A percentile compares a stretch with the other conserved stretches of the same genome.
Conservation (phyloP, 1,140 invertebrate species). For the Adoxophyes honmai region DNA sequence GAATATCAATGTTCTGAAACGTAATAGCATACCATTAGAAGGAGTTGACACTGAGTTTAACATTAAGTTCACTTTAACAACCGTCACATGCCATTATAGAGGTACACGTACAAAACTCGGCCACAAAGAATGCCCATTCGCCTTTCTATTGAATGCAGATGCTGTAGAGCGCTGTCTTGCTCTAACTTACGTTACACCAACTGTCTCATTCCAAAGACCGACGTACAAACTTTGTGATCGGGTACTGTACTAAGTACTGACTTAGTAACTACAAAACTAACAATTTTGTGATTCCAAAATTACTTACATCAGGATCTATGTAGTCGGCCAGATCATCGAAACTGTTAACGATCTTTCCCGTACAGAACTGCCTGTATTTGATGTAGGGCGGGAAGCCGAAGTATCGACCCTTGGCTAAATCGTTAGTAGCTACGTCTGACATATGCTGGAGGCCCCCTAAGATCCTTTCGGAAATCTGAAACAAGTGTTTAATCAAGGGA, state of each 20-base stretch:
- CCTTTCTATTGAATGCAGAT: no score
- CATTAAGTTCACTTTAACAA: no score
- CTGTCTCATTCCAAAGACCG: no score
- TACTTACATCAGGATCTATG: slow-evolving; percentile 51
- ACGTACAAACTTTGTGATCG: no score
- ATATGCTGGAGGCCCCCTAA: slow-evolving; percentile 46
- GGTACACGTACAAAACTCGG: no score
- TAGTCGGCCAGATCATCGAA: slow-evolving; percentile 47
- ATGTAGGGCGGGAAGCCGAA: slow-evolving; percentile 52
- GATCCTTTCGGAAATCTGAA: slow-evolving; percentile 44
- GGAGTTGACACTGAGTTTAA: no score
- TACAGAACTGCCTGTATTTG: slow-evolving; percentile 47
- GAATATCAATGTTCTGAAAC: slow-evolving; percentile 45
- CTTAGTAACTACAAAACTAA: slow-evolving; percentile 12
- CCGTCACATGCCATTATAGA: no score
- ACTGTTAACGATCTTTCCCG: slow-evolving; percentile 32
- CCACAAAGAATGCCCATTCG: no score
- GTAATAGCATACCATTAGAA: no score
- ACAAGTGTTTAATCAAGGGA: slow-evolving; percentile 16
- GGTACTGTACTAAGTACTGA: background rate
- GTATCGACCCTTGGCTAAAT: slow-evolving; percentile 48
- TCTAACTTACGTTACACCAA: no score
- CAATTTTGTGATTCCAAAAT: background rate
- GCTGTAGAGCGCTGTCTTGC: no score
- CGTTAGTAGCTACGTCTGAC: slow-evolving; percentile 44